A percentile compares a stretch with the other conserved stretches of the same genome.
These are phyloP conservation scores for Cremastobaeus sp. DNA, from an alignment of 2,888 invertebrate species.

Conservation along the genomic window DNA sequence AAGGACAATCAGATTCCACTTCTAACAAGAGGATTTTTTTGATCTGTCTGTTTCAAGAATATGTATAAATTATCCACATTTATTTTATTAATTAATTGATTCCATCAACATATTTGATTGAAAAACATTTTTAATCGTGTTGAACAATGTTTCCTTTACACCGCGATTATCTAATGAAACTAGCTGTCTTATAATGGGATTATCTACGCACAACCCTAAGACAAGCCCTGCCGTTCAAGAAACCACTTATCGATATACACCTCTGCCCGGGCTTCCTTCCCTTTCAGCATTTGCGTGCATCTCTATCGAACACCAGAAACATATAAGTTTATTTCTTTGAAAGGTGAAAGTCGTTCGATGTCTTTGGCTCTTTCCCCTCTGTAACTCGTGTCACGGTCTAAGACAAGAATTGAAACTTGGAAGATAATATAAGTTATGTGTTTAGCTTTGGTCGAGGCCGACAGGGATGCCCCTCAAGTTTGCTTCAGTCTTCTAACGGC, in stretches of 20 bases:
- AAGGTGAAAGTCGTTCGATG: conserved; percentile 13
- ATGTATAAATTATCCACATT: too few species aligned
- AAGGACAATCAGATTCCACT: too few species aligned
- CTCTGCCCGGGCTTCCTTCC: conserved; percentile 34
- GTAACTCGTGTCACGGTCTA: conserved; percentile 62
- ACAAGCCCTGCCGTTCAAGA: conserved; percentile 32
- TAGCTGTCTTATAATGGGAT: conserved; percentile 4
- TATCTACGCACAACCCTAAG: conserved; percentile 12
- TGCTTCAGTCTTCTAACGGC: conserved; percentile 74
- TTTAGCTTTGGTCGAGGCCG: conserved; percentile 75
- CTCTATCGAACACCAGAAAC: conserved; percentile 25
- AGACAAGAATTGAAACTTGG: conserved; percentile 63
- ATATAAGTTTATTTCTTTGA: conserved; percentile 28
- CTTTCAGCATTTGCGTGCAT: too few species aligned
- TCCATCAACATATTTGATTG: too few species aligned
- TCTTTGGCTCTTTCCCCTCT: conserved; percentile 22
- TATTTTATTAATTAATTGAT: too few species aligned
- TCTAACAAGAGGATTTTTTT: too few species aligned
- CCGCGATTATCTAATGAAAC: conserved; percentile 11
- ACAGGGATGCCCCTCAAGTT: conserved; percentile 77
- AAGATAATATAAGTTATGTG: conserved; percentile 75
- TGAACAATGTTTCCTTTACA: too few species aligned
- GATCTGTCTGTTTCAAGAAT: too few species aligned
- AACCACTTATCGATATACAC: conserved; percentile 24
- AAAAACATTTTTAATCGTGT: too few species aligned